Percentiles rank a stretch among this genome's conserved stretches.
Evolutionary conservation across 2,888 invertebrate genomes (phyloP).

Genomic region (Eustalomyia histrio): DNA sequence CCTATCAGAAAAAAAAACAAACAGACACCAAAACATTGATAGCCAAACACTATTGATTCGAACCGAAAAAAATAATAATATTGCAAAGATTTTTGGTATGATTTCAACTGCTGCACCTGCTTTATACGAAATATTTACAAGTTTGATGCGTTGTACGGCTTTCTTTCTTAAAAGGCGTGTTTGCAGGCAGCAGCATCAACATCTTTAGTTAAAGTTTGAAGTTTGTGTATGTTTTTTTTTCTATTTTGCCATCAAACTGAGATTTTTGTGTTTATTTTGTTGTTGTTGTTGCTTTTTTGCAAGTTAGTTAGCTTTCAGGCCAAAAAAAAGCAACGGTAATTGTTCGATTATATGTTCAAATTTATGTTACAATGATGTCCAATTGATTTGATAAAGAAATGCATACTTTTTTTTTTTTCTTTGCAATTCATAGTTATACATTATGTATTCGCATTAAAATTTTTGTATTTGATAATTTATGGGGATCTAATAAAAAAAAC

Average conservation of each 20-base stretch:
- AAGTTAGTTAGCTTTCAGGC: constrained; percentile 21
- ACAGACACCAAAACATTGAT: background rate
- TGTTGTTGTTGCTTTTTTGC: constrained; percentile 4
- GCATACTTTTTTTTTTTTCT: constrained; percentile 8
- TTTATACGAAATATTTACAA: constrained; percentile 6
- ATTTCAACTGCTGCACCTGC: constrained; percentile 46
- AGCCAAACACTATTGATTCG: constrained; percentile 28
- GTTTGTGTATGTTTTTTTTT: constrained; percentile 22
- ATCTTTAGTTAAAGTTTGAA: constrained; percentile 6
- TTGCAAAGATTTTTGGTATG: constrained; percentile 52
- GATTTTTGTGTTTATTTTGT: constrained; percentile 43
- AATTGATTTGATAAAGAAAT: constrained; percentile 50
- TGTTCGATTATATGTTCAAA: constrained; percentile 51
- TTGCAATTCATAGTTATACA: background rate
- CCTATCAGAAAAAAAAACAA: no score
- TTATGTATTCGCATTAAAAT: constrained; percentile 1
- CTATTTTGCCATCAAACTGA: constrained; percentile 42
- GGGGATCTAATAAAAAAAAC: background rate
- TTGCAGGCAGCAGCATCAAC: constrained; percentile 30
- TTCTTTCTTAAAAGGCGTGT: constrained; percentile 51
- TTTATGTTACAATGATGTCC: constrained; percentile 52
- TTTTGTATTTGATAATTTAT: constrained; percentile 1
- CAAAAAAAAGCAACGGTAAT: constrained; percentile 52
- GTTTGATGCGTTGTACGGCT: constrained; percentile 55
- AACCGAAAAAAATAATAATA: constrained; percentile 22